phyloP scores from a whole-genome alignment of 1,140 invertebrate species.

The Drosophila melanica region DNA sequence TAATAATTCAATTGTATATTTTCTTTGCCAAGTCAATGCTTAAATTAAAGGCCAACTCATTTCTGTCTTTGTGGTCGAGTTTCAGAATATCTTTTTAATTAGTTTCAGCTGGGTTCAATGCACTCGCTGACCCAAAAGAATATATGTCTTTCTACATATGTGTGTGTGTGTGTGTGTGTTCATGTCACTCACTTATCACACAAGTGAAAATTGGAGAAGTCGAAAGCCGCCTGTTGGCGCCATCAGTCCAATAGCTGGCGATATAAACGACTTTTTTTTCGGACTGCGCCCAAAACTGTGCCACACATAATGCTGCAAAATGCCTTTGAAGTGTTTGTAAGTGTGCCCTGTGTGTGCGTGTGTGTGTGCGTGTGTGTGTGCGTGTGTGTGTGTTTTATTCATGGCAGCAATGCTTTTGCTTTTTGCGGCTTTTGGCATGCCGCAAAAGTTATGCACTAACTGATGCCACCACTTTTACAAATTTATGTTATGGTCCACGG shows the following conservation, averaged over 20 bases:
- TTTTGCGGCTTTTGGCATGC: slow-evolving; percentile 79
- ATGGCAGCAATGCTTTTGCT: slow-evolving; percentile 70
- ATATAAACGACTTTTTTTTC: slow-evolving; percentile 36
- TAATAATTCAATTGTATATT: neutral
- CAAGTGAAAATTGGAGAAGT: slow-evolving; percentile 20
- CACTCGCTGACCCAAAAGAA: slow-evolving; percentile 19
- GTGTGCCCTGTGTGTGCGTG: slow-evolving; percentile 25
- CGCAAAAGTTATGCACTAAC: slow-evolving; percentile 78
- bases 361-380: slow-evolving; percentile 25
- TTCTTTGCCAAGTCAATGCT: slow-evolving; percentile 16
- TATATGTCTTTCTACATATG: neutral
- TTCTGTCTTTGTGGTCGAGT: slow-evolving; percentile 44
- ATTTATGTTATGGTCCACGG: slow-evolving; percentile 64
- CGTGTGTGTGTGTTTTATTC: slow-evolving; percentile 60
- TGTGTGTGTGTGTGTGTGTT: neutral
- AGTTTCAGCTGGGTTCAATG: slow-evolving; percentile 61
- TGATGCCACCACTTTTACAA: slow-evolving; percentile 71
- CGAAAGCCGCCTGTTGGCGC: slow-evolving; percentile 48
- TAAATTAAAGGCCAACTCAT: slow-evolving; percentile 17
- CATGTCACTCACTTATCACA: slow-evolving; percentile 56
- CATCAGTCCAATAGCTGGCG: slow-evolving; percentile 29
- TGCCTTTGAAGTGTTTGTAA: slow-evolving; percentile 70
- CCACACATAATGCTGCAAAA: slow-evolving; percentile 58
- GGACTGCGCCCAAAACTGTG: slow-evolving; percentile 64
- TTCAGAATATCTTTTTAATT: slow-evolving; percentile 56